Conservation (phyloP, 2,888 invertebrate genomes). For the Tipula vernalis region DNA sequence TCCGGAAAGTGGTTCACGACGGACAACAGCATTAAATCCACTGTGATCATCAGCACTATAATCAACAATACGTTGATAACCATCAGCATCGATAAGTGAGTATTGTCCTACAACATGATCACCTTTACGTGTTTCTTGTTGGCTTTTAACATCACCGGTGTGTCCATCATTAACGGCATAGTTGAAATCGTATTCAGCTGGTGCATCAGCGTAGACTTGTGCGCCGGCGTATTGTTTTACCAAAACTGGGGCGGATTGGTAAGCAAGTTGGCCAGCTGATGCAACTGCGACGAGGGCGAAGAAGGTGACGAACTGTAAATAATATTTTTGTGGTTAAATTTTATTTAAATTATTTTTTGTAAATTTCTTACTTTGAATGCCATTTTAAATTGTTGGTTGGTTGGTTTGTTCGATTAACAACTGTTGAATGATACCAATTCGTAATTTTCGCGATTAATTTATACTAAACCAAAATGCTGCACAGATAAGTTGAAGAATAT, state of each 20-base stretch:
- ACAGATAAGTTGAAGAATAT: too few relatives aligned
- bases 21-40: constrained; percentile 42
- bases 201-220: constrained; percentile 24
- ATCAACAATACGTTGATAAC: constrained; percentile 38
- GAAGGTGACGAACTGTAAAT: background rate
- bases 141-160: constrained; percentile 41
- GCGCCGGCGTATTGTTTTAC: background rate
- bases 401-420: background rate
- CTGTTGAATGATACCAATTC: too few relatives aligned
- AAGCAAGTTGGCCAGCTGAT: background rate
- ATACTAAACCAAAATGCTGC: too few relatives aligned
- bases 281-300: background rate
- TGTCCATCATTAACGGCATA: constrained; percentile 38
- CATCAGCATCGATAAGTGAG: constrained; percentile 40
- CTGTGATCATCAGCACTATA: constrained; percentile 40
- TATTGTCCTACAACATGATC: constrained; percentile 40
- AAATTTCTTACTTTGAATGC: background rate
- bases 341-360: background rate
- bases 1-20: constrained; percentile 34
- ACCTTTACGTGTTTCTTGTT: constrained; percentile 39
- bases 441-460: too few relatives aligned
- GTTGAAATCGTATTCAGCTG: constrained; percentile 37
- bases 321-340: background rate
- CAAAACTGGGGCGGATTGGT: background rate
- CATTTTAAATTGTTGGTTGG: background rate